Evolutionary conservation across 2,888 invertebrate species (phyloP).

Genomic region (Acanthosepion esculentum): DNA sequence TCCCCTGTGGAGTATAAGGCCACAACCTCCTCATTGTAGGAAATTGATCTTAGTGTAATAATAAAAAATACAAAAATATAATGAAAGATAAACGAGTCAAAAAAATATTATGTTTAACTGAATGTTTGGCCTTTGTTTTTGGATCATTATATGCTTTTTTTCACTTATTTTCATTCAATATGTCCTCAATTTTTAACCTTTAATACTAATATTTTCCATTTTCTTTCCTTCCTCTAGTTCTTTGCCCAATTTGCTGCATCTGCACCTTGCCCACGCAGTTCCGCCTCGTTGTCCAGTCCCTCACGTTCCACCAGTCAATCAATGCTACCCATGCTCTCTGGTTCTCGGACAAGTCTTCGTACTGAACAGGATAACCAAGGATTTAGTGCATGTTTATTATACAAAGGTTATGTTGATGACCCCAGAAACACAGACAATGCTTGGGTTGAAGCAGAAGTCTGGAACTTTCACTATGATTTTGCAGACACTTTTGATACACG

Average conservation of each 20-base stretch:
- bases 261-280: constrained; percentile 42
- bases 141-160: not conserved
- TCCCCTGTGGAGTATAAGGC: no score
- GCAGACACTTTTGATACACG: constrained; percentile 65
- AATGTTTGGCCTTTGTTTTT: no score
- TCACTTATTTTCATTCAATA: not conserved
- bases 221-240: constrained; percentile 55
- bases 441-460: constrained; percentile 71
- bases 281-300: constrained; percentile 49
- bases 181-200: not conserved
- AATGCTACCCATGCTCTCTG: constrained; percentile 50
- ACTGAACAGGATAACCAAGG: constrained; percentile 57
- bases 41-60: no score
- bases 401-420: constrained; percentile 74
- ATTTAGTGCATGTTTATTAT: constrained; percentile 65
- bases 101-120: no score
- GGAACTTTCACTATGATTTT: constrained; percentile 70
- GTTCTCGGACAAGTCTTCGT: constrained; percentile 55
- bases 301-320: constrained; percentile 47
- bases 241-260: constrained; percentile 61
- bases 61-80: no score
- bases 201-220: not conserved
- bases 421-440: constrained; percentile 72
- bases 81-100: no score
- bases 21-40: no score